Percentiles rank a stretch among this genome's conserved stretches.
Evolutionary conservation across 2,888 invertebrate genomes (phyloP).

Genomic region (Cantharis lateralis): DNA sequence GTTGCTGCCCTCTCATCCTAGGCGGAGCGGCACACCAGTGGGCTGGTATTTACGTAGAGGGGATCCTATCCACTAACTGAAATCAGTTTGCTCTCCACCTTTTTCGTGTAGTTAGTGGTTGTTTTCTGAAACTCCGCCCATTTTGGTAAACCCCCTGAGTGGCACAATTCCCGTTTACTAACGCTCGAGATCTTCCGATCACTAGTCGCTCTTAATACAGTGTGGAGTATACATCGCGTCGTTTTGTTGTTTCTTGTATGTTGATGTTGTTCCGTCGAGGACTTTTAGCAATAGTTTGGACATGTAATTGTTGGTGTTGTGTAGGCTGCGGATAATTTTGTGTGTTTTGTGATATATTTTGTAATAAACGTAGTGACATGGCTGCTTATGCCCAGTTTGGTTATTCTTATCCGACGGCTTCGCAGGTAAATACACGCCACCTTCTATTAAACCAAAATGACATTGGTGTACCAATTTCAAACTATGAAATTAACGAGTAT

Average conservation of each 20-base stretch:
- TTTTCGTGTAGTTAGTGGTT: conserved; percentile 51
- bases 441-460: not conserved
- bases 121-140: conserved; percentile 42
- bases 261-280: conserved; percentile 45
- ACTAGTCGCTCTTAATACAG: conserved; percentile 55
- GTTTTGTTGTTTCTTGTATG: conserved; percentile 39
- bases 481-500: not conserved
- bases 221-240: conserved; percentile 48
- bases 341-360: conserved; percentile 38
- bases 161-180: conserved; percentile 48
- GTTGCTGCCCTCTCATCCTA: conserved; percentile 41
- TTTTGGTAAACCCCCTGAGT: conserved; percentile 41
- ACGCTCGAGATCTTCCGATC: conserved; percentile 43
- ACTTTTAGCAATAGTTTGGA: conserved; percentile 34
- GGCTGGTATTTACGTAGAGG: conserved; percentile 40
- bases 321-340: conserved; percentile 40
- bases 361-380: conserved; percentile 52
- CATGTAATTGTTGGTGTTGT: conserved; percentile 43
- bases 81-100: conserved; percentile 41
- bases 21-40: conserved; percentile 37
- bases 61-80: conserved; percentile 43
- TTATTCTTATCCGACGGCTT: conserved; percentile 89
- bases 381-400: conserved; percentile 92
- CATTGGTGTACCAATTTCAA: not conserved
- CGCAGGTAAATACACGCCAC: conserved; percentile 74